phyloP scores from a whole-genome alignment of 2,113 vertebrate species.

The Pluvialis apricaria region DNA sequence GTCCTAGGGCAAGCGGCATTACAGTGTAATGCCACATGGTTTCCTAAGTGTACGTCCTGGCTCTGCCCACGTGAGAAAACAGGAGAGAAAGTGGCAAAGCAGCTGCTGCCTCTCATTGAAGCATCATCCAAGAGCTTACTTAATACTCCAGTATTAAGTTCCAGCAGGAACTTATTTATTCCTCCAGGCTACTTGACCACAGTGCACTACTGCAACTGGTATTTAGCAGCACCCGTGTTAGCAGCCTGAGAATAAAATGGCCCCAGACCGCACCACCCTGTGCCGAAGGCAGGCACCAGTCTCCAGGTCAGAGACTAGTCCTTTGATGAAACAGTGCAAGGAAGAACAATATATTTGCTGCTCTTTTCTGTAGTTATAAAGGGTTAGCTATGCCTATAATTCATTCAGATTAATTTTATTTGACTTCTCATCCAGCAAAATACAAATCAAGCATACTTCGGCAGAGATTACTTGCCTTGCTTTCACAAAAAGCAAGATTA shows the following conservation, averaged over 20 bases:
- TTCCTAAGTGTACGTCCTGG: not conserved
- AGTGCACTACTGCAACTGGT: not conserved
- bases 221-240: not conserved
- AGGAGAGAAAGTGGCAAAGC: not conserved
- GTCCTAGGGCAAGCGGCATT: not conserved
- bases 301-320: not conserved
- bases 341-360: not conserved
- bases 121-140: not conserved
- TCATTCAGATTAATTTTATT: not conserved
- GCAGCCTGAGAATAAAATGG: not conserved
- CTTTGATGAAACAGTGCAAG: not conserved
- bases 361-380: not conserved
- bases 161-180: not conserved
- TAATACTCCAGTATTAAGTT: not conserved
- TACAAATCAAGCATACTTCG: not conserved
- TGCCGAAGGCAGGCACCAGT: not conserved
- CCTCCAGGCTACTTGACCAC: not conserved
- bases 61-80: not conserved
- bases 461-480: not conserved
- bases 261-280: not conserved
- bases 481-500: not conserved
- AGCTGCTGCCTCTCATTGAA: not conserved
- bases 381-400: not conserved
- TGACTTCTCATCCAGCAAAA: not conserved
- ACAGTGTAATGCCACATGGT: accelerated